Conservation (phyloP, 2,113 vertebrate species). For the Percina caprodes region DNA sequence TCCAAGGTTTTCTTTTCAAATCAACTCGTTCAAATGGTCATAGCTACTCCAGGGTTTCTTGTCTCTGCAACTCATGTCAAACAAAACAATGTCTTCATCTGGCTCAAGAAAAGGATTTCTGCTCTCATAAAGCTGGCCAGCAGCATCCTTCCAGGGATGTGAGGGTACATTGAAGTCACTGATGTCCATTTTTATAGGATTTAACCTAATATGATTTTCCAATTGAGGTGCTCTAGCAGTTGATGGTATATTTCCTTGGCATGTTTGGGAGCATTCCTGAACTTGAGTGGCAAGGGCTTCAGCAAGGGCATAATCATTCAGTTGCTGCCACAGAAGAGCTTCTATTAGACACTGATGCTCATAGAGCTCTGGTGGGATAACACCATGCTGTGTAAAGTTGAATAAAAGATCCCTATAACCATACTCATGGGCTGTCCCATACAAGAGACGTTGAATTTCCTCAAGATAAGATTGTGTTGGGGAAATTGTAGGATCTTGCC, state of each 20-base stretch:
- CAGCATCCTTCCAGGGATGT: slow-evolving; percentile 79
- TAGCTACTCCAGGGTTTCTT: slow-evolving; percentile 79
- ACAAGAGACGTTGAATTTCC: slow-evolving; percentile 82
- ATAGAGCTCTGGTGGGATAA: slow-evolving; percentile 82
- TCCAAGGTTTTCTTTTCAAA: slow-evolving; percentile 62
- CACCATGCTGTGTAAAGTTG: slow-evolving; percentile 82
- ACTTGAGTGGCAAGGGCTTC: slow-evolving; percentile 73
- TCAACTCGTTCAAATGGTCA: slow-evolving; percentile 73
- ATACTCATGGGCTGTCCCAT: slow-evolving; percentile 81
- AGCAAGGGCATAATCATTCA: slow-evolving; percentile 81
- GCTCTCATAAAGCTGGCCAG: slow-evolving; percentile 63
- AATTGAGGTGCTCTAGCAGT: slow-evolving; percentile 30
- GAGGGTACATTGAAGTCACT: slow-evolving; percentile 78
- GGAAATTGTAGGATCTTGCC: slow-evolving; percentile 64
- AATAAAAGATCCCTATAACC: slow-evolving; percentile 84
- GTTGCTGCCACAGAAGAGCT: slow-evolving; percentile 84
- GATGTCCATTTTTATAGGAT: slow-evolving; percentile 75
- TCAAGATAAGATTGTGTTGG: slow-evolving; percentile 78
- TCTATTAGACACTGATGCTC: slow-evolving; percentile 85
- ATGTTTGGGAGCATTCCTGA: slow-evolving; percentile 49
- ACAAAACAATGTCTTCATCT: slow-evolving; percentile 79
- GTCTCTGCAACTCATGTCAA: slow-evolving; percentile 82
- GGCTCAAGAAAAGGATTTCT: slow-evolving; percentile 70
- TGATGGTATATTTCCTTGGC: slow-evolving; percentile 43
- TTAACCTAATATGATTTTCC: slow-evolving; percentile 57